Conservation (phyloP, 2,113 vertebrate species). For the Ctenodactylus gundi region DNA sequence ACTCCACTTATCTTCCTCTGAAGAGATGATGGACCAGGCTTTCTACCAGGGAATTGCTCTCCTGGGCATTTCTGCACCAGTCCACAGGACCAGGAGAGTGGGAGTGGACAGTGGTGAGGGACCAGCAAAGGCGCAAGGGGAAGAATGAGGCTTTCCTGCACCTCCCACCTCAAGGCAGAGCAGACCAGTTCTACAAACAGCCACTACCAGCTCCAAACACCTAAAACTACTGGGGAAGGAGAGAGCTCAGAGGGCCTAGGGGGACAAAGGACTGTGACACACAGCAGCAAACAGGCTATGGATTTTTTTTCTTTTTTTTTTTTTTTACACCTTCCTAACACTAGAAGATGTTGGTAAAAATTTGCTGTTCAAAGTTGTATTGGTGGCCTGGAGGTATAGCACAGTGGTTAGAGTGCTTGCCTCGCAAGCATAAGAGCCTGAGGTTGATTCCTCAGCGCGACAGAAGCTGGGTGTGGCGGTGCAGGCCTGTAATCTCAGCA, state of each 20-base stretch:
- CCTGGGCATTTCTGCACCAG: neutral
- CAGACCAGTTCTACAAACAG: constrained; percentile 50
- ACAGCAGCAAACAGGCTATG: neutral
- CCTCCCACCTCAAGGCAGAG: constrained; percentile 50
- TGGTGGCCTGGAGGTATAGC: too few species aligned
- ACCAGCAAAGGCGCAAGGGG: neutral
- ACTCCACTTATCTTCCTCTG: neutral
- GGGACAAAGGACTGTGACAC: neutral
- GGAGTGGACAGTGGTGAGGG: too few species aligned
- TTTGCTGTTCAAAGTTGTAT: constrained; percentile 76
- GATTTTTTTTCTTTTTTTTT: constrained; percentile 31
- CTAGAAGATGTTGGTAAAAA: constrained; percentile 70
- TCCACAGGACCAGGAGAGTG: neutral
- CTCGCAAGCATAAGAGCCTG: too few species aligned
- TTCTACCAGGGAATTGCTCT: neutral
- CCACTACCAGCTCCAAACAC: constrained; percentile 41
- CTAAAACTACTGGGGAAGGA: neutral
- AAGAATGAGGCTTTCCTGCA: neutral
- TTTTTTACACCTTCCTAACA: constrained; percentile 63
- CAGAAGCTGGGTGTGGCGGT: too few species aligned
- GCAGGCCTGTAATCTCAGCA: too few species aligned
- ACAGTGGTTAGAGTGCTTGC: too few species aligned
- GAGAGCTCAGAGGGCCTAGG: neutral
- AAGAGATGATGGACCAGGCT: neutral
- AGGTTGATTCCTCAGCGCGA: too few species aligned